Evolutionary conservation across 2,113 vertebrate species (phyloP).

Genomic region (Peromyscus polionotus): DNA sequence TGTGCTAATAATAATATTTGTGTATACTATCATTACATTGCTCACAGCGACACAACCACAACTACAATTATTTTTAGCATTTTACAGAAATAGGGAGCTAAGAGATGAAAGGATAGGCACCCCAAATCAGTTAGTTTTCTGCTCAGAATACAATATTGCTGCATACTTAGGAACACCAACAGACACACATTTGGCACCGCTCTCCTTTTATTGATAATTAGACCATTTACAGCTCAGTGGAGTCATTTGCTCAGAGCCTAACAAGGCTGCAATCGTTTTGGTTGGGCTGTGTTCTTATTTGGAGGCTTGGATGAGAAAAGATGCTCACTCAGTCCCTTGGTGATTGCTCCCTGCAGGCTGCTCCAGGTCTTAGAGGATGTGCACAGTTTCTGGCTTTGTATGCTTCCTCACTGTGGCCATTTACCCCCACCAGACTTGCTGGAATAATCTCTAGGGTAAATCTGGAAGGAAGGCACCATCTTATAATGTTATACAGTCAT

Average conservation of each 20-base stretch:
- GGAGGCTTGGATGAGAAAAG: neutral
- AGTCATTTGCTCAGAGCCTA: neutral
- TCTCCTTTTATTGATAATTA: neutral
- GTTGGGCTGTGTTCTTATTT: neutral
- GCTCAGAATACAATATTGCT: neutral
- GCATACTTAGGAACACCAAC: neutral
- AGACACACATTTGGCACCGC: neutral
- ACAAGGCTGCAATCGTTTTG: neutral
- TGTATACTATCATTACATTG: neutral
- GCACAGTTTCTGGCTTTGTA: neutral
- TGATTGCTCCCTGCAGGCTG: neutral
- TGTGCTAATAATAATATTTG: too few relatives aligned
- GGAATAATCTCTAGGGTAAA: neutral
- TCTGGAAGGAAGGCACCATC: neutral
- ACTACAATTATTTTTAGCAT: neutral
- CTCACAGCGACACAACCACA: neutral
- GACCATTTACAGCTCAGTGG: neutral
- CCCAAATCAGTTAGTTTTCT: constrained; percentile 1
- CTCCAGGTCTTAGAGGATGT: neutral
- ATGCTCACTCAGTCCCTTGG: neutral
- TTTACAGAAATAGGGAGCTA: neutral
- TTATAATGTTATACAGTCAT: neutral
- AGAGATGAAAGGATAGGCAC: neutral
- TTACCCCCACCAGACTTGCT: neutral
- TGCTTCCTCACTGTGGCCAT: neutral